Evolutionary conservation across 2,888 invertebrate genomes (phyloP), one percentile per base, ranked within the genome.

Genomic region (Eubasilissa splendida): DNA sequence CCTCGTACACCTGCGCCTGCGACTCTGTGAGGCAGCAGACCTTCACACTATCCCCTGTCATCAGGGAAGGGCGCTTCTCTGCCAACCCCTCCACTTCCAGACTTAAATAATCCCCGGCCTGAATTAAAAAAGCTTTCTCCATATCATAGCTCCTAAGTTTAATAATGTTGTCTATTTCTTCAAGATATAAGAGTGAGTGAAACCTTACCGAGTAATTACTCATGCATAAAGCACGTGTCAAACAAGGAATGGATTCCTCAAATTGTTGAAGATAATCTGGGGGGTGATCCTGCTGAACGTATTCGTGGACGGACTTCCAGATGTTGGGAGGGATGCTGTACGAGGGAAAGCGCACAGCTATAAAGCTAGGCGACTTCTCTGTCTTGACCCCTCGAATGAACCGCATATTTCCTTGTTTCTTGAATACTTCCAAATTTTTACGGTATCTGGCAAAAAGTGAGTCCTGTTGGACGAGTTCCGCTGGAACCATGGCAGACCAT

Each of bases 41-140:
- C 10, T 91, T 88, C 14, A 94, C 92, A 86, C 88, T 91, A 87
- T 98, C 97, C 0, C 97, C 96, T 81, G 93, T 86, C 14, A 97
- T 91, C 56, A 98, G 88, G 0, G 97, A 97, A 0, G 98, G 98
- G 75, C 97, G 91, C 84, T 92, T 94, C 87, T 98, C 98, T 12
- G 94, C 91, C 33, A 98, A 90, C 83, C 96, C 96, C 79, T 94
- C 94, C 68, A 98, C 94, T 86, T 93, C 92, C 80, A 98, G 88
- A 50, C 92, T 91, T 11, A 97, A 89, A 88, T 89, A 97, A 85
- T 96, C 95, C 1, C 93, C 93, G 84, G 90, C 91, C 54, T 87
- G 90, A 75, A 90, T 89, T 84, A 96, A 92, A 85, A 91, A 91
- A 11, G 93, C 93, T 84, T 92, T 92, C 22, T 92, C 89, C 84